Base-by-base conservation (phyloP, 1,140 invertebrate species). In the Nephila pilipes region DNA sequence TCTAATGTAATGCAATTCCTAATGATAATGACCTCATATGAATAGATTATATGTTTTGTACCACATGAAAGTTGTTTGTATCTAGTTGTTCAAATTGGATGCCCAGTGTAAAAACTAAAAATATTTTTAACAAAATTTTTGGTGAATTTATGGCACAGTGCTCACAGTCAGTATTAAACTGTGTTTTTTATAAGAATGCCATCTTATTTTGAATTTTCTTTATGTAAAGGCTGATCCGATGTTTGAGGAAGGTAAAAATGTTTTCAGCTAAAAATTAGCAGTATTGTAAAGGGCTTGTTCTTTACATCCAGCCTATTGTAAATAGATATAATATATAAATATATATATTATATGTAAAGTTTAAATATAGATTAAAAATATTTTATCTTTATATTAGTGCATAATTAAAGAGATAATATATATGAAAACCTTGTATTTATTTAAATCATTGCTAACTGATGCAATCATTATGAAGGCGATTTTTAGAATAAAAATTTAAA, bases 1-100 rank as follows among this genome's bases (percentile, higher is more conserved):
- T 75, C 69, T 75, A 75, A 75, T 75, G 69, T 75, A 75, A 75
- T 75, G 29, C 69, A 32, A 75, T 75, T 75, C 69, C 69, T 75
- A 75, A 25, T 25, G 22, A 65, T 63, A 58, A 32, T 75, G 29
- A 75, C 69, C 69, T 75, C 69, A 75, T 75, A 75, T 36, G 36
- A 75, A 75, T 6, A 75, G 32, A 75, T 75, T 75, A 75, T 75
- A 75, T 75, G 69, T 75, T 75, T 75, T 75, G 18, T 75, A 75
- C 12, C 5, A 18, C 10, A 32, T 75, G 29, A 20, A 75, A 75
- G 29, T 36, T 75, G 29, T 75, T 75, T 36, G 29, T 75, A 75
- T 75, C 69, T 75, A 75, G 69, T 69, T 69, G 29, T 75, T 75
- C 32, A 75, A 36, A 75, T 32, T 12, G 29, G 69, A 32, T 75